phyloP scores from a whole-genome alignment of 2,113 vertebrate species.

The Hippocampus abdominalis region DNA sequence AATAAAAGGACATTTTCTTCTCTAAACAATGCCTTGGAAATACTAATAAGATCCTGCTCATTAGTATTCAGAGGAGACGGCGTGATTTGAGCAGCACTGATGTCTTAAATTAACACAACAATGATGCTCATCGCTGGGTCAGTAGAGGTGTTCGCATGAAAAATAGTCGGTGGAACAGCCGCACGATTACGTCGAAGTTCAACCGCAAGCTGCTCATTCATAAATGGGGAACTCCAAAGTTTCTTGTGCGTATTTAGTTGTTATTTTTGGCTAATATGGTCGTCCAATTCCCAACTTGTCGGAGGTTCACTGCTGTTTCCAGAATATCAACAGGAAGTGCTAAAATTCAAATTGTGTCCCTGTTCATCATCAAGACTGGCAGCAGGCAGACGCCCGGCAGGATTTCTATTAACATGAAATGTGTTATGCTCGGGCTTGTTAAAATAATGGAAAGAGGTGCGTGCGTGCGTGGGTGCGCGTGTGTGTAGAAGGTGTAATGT shows the following conservation, averaged over 20 bases:
- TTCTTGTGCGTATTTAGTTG: neutral
- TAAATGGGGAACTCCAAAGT: neutral
- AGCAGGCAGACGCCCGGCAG: constrained; percentile 51
- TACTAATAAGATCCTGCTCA: neutral
- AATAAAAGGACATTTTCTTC: constrained; percentile 4
- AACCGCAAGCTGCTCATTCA: neutral
- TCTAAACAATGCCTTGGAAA: neutral
- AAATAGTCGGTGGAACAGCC: neutral
- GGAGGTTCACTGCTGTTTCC: constrained; percentile 6
- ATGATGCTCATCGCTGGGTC: constrained; percentile 31
- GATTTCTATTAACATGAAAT: constrained; percentile 71
- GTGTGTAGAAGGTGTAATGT: constrained; percentile 55
- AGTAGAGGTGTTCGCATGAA: constrained; percentile 18
- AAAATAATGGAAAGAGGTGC: constrained; percentile 69
- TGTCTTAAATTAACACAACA: constrained; percentile 32
- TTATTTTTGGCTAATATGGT: too few relatives aligned
- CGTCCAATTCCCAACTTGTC: neutral
- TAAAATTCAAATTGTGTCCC: constrained; percentile 61
- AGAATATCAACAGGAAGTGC: constrained; percentile 55
- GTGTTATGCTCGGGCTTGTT: constrained; percentile 62
- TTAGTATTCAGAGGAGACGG: constrained; percentile 22
- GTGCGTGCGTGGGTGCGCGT: neutral
- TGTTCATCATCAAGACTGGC: constrained; percentile 67
- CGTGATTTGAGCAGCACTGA: constrained; percentile 40
- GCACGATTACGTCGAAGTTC: neutral